Evolutionary conservation across 1,140 invertebrate genomes (phyloP), one percentile per base, ranked within the genome.

Genomic region (Oncopeltus fasciatus): DNA sequence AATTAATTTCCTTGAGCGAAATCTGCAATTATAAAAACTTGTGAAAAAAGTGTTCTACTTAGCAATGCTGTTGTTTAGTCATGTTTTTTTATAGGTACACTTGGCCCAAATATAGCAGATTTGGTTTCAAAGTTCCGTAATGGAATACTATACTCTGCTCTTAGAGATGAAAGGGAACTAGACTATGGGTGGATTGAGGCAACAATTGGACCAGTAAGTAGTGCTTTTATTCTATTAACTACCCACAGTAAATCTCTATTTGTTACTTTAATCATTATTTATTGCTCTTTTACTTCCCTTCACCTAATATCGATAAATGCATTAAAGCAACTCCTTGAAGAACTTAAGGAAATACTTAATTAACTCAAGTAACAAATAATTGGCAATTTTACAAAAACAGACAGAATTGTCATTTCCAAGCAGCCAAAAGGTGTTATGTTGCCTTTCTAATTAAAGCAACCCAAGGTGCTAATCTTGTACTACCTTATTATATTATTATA

Each of bases 131-230:
- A 78, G 66, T 86, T 85, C 65, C 71, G 80, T 2, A 73, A 79
- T 62, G 87, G 87, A 16, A 75, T 90, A 16, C 80, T 79, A 64
- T 90, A 86, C 70, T 74, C 71, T 44, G 81, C 80, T 0, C 60
- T 69, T 5, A 82, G 80, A 66, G 83, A 88, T 72, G 79, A 82
- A 58, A 67, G 76, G 64, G 81, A 86, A 69, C 76, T 80, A 66
- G 81, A 85, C 70, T 90, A 82, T 75, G 88, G 83, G 2, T 71
- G 72, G 31, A 77, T 87, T 44, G 75, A 82, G 59, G 73, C 83
- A 12, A 71, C 76, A 20, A 75, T 90, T 69, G 88, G 88, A 66
- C 79, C 72, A 63, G 84, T 88, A 77, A 76, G 73, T 69, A 16
- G 43, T 43, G 63, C 65, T 18, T 43, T 4, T 38, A 4, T 33